Conservation (phyloP, 2,797 vertebrate genomes). For the Pempheris klunzingeri region DNA sequence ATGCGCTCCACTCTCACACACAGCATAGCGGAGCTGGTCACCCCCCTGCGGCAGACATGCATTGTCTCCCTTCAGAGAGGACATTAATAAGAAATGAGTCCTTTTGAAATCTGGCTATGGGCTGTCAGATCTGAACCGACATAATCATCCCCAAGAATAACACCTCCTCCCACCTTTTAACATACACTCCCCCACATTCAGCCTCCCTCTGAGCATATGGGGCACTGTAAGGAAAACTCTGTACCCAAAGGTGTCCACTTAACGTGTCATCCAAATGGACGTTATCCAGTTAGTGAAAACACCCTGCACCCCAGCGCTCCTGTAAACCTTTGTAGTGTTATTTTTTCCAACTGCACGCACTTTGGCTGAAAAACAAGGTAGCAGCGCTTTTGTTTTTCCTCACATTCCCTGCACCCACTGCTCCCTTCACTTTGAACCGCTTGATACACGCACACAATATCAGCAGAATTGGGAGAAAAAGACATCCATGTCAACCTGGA, state of each 20-base stretch:
- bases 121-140: conserved; percentile 71
- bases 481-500: not conserved
- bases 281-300: conserved; percentile 41
- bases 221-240: conserved; percentile 10
- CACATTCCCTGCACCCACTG: conserved; percentile 13
- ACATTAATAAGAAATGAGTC: conserved; percentile 75
- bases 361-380: conserved; percentile 23
- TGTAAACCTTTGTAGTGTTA: conserved; percentile 36
- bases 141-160: conserved; percentile 69
- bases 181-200: conserved; percentile 49
- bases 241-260: conserved; percentile 25
- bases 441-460: not conserved
- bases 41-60: conserved; percentile 24
- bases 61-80: conserved; percentile 56
- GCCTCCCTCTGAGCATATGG: conserved; percentile 32
- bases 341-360: not conserved
- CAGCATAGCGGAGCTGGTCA: conserved; percentile 26
- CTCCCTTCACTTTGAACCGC: conserved; percentile 23
- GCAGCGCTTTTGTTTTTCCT: not conserved
- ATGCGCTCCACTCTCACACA: conserved; percentile 12
- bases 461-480: conserved; percentile 10
- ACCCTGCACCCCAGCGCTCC: not conserved
- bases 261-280: conserved; percentile 33
- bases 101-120: conserved; percentile 63
- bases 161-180: conserved; percentile 66